Percentiles rank a stretch among this genome's conserved stretches.
phyloP scores from a whole-genome alignment of 2,888 invertebrate species.

The Chironomus tentans region DNA sequence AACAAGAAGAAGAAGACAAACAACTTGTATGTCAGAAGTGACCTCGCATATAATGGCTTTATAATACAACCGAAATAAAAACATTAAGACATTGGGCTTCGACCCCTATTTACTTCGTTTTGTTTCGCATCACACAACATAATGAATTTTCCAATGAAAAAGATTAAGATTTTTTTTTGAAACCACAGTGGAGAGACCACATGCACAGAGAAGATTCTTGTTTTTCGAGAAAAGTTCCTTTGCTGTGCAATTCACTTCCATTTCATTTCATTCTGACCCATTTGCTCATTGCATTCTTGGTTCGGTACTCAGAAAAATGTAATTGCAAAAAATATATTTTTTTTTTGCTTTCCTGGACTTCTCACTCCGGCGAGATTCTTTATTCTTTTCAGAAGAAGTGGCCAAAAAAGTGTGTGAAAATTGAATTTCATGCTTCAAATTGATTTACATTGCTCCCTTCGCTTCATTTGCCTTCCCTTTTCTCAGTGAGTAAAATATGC shows the following conservation, averaged over 20 bases:
- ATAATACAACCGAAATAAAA: conserved; percentile 25
- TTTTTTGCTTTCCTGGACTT: background rate
- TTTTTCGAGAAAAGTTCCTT: background rate
- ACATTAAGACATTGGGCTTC: conserved; percentile 21
- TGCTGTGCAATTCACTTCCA: background rate
- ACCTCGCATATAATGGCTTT: conserved; percentile 23
- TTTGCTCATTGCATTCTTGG: background rate
- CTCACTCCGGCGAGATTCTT: background rate
- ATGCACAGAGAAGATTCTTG: background rate
- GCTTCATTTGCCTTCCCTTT: background rate
- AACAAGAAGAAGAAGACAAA: background rate
- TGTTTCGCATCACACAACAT: conserved; percentile 6
- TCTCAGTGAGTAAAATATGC: background rate
- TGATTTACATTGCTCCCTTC: conserved; percentile 11
- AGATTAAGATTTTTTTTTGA: conserved; percentile 5
- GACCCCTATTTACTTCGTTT: background rate
- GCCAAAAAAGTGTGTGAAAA: conserved; percentile 8
- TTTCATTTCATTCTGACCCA: background rate
- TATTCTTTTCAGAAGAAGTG: background rate
- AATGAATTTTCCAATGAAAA: conserved; percentile 21
- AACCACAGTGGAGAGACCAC: conserved; percentile 19
- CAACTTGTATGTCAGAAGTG: background rate
- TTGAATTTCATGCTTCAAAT: conserved; percentile 13
- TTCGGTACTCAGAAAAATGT: background rate
- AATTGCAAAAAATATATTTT: background rate